Evolutionary conservation across 2,888 invertebrate genomes (phyloP), one percentile per base, ranked within the genome.

Genomic region (Lymantria monacha): DNA sequence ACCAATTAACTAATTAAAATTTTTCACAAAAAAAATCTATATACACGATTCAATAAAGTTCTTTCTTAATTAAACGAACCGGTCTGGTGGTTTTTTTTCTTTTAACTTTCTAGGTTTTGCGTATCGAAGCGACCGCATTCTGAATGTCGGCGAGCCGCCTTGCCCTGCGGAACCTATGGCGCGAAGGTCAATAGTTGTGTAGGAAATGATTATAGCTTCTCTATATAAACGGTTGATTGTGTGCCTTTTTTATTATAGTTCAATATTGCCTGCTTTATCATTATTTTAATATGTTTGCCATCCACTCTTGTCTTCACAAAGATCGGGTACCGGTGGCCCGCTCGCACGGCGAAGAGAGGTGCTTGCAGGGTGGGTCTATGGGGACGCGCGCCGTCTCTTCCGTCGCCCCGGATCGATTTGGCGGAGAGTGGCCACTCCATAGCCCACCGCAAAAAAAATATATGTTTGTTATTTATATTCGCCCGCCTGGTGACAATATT

Each of bases 111-210:
- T 71, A 60, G 70, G 69, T 74, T 74, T 72, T 69, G 68, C 31
- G 69, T 58, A 68, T 61, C 62, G 56, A 55, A 58, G 61, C 65
- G 70, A 70, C 75, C 76, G 75, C 69, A 73, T 76, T 74, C 63
- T 70, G 73, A 76, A 70, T 74, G 76, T 69, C 71, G 66, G 58
- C 51, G 55, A 48, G 53, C 47, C 59, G 66, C 44, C 49, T 51
- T 52, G 56, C 53, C 56, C 47, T 55, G 55, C 52, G 53, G 38
- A 57, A 38, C 41, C 48, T 42, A 41, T 48, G 46, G 30, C 33
- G 42, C 38, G 53, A 57, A 57, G 57, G 57, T 49, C 51, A 57
- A 36, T 44, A 44, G 54, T 46, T 49, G 48, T 42, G 13, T 13
- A 41, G 40, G 53, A 49, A 48, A 40, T 53, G 45, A 43, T 41